Conservation (phyloP, 2,888 invertebrate genomes). For the Callimorpha dominula region DNA sequence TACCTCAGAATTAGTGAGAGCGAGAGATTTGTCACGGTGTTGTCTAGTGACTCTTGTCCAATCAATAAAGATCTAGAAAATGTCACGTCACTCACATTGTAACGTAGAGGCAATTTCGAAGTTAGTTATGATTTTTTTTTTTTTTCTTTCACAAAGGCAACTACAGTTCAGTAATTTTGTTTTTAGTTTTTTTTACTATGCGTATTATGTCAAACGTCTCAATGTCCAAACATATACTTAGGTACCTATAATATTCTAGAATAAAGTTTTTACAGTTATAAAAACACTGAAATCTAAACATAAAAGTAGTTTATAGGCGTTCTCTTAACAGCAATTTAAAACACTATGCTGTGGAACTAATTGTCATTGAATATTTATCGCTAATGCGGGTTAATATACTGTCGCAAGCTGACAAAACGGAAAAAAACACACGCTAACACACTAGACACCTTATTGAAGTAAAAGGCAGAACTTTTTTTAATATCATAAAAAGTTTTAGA, state of each 20-base stretch:
- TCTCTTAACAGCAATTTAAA: background rate
- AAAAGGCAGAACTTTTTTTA: conserved; percentile 19
- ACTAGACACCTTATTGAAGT: conserved; percentile 3
- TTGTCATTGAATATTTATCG: background rate
- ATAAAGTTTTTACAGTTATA: background rate
- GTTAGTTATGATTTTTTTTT: too few species aligned
- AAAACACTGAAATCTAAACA: background rate
- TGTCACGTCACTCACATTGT: background rate
- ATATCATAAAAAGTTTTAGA: conserved; percentile 28
- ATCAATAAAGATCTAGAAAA: too few species aligned
- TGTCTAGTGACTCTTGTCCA: background rate
- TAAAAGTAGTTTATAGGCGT: background rate
- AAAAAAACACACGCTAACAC: background rate
- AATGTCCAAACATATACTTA: background rate
- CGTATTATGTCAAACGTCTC: background rate
- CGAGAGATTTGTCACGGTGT: background rate
- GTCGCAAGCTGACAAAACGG: background rate
- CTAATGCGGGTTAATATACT: background rate
- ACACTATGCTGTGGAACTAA: background rate
- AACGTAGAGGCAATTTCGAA: background rate
- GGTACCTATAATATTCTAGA: background rate
- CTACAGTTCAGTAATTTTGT: too few species aligned
- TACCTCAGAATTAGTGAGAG: background rate
- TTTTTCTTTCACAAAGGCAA: too few species aligned
- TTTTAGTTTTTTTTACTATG: too few species aligned